Percentiles rank a stretch among this genome's conserved stretches.
Evolutionary conservation across 30 jellyfish, hydroid and myxozoan genomes (phyloP).

Genomic region (Aurelia sp.): DNA sequence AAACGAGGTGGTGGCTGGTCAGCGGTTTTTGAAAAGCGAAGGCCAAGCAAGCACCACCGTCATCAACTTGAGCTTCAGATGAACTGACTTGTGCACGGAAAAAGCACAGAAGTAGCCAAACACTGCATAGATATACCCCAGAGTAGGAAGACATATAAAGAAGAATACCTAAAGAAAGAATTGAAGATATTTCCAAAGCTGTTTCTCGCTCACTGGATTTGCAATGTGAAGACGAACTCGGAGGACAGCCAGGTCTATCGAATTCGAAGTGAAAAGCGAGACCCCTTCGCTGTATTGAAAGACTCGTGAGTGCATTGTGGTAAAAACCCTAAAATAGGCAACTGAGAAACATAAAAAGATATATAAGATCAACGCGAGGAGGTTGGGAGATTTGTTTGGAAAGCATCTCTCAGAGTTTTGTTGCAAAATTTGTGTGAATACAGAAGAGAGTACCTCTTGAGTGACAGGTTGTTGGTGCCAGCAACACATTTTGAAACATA

Average conservation of each 20-base stretch:
- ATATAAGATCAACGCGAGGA: background rate
- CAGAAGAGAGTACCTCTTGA: background rate
- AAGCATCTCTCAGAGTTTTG: background rate
- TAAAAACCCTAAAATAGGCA: background rate
- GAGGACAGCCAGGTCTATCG: background rate
- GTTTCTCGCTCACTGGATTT: background rate
- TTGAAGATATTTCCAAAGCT: background rate
- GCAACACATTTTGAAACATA: background rate
- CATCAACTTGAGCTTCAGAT: conserved; percentile 8
- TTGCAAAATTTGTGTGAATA: background rate
- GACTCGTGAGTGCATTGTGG: background rate
- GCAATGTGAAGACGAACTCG: background rate
- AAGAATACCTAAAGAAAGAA: background rate
- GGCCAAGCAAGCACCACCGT: conserved; percentile 68
- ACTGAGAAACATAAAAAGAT: background rate
- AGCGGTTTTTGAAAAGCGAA: conserved; percentile 43
- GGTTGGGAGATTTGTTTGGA: background rate
- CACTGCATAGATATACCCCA: background rate
- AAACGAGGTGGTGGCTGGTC: conserved; percentile 30
- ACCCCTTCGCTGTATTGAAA: background rate
- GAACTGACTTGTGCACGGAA: conserved; percentile 5
- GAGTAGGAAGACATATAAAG: background rate
- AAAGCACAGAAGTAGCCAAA: background rate
- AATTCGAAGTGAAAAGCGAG: background rate
- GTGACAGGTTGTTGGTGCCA: background rate